Evolutionary conservation across 2,797 vertebrate genomes (phyloP).

Genomic region (Meda fulgida): DNA sequence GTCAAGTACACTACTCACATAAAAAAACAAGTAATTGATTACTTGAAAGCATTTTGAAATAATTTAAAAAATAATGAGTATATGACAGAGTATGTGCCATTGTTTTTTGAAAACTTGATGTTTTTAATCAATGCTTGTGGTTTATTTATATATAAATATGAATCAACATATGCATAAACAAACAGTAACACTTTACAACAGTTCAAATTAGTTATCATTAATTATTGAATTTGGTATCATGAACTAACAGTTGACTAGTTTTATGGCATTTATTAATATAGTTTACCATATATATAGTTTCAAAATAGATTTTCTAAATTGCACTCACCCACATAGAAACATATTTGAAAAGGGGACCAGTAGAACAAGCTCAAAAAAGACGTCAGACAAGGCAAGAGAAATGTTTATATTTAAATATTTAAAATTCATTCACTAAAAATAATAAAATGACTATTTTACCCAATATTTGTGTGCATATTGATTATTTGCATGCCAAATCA

Average conservation of each 20-base stretch:
- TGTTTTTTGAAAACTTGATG: not conserved
- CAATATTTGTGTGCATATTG: not conserved
- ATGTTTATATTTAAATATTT: not conserved
- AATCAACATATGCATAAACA: not conserved
- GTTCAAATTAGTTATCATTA: not conserved
- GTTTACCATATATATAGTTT: not conserved
- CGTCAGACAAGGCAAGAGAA: not conserved
- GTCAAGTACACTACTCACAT: not conserved
- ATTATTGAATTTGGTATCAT: not conserved
- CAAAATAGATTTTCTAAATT: not conserved
- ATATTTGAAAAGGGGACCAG: not conserved
- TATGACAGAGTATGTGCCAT: not conserved
- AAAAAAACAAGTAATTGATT: not conserved
- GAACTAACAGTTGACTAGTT: not conserved
- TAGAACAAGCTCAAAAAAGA: not conserved
- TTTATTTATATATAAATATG: not conserved
- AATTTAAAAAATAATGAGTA: not conserved
- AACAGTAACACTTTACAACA: not conserved
- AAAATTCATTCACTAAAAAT: not conserved
- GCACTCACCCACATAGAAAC: not conserved
- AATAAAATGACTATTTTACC: not conserved
- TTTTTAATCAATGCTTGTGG: not conserved
- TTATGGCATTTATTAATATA: not conserved
- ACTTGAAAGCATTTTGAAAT: not conserved
- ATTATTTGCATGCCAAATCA: not conserved